Base-by-base conservation (phyloP, 2,797 vertebrate genomes). In the Synanceia verrucosa region DNA sequence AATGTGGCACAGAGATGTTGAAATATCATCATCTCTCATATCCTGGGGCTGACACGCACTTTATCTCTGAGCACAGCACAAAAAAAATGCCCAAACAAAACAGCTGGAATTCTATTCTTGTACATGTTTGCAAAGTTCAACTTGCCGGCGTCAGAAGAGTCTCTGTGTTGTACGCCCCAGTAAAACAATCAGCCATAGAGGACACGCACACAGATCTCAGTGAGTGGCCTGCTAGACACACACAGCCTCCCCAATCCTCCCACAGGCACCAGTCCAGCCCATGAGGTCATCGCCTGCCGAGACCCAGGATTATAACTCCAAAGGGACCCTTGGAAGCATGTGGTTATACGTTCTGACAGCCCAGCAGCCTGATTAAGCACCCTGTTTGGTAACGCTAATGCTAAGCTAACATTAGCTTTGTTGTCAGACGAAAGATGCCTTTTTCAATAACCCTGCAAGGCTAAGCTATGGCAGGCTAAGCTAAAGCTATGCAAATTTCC, bases 281-380 rank as follows among this genome's bases (percentile, higher is more conserved):
- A 95, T 96, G 95, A 96, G 95, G 95, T 96, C 95, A 96, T 93
- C 93, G 94, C 93, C 95, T 93, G 90, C 93, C 86, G 93, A 92
- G 93, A 87, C 91, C 93, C 91, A 89, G 95, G 95, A 96, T 97
- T 96, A 96, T 87, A 90, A 94, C 92, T 94, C 94, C 94, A 95
- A 96, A 96, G 94, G 93, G 93, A 94, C 88, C 91, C 93, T 94
- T 93, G 95, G 94, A 95, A 96, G 95, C 95, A 94, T 96, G 95
- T 84, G 90, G 91, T 96, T 95, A 97, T 96, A 92, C 76, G 91
- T 93, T 93, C 95, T 95, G 96, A 96, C 96, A 96, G 94, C 93
- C 92, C 93, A 94, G 90, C 93, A 93, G 94, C 93, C 93, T 93
- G 94, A 94, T 95, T 95, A 95, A 96, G 92, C 94, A 93, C 90